phyloP scores from a whole-genome alignment of 2,113 vertebrate species.

The Alaudala cheleensis region DNA sequence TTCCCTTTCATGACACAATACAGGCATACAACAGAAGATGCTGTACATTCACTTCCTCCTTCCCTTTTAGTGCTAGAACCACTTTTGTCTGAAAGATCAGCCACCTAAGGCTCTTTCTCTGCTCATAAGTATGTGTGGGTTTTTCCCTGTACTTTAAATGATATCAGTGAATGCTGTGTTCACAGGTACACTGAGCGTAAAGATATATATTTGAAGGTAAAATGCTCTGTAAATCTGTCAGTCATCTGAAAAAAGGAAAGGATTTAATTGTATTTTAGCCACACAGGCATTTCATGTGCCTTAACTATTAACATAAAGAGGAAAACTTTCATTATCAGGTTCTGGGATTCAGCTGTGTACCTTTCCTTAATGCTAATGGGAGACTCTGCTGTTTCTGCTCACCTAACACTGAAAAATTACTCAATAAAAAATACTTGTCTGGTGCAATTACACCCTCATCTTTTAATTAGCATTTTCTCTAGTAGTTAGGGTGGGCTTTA shows the following conservation, averaged over 20 bases:
- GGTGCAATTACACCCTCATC: slow-evolving; percentile 54
- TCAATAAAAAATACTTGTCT: slow-evolving; percentile 64
- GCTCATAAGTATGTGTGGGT: background rate
- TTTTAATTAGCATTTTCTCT: slow-evolving; percentile 52
- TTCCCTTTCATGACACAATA: slow-evolving; percentile 30
- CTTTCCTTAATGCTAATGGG: background rate
- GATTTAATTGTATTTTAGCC: background rate
- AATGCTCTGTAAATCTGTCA: background rate
- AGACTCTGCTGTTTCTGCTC: background rate
- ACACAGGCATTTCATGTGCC: background rate
- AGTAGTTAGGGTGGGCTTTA: background rate
- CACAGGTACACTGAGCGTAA: background rate
- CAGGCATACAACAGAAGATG: background rate
- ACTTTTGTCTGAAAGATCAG: slow-evolving; percentile 51
- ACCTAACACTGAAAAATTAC: slow-evolving; percentile 65
- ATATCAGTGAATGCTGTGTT: background rate
- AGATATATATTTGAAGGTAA: background rate
- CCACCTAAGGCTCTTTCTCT: slow-evolving; percentile 40
- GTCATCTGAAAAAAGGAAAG: background rate
- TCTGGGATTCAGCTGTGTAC: slow-evolving; percentile 27
- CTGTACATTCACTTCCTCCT: slow-evolving; percentile 6
- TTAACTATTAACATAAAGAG: slow-evolving; percentile 11
- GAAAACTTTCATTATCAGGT: slow-evolving; percentile 24
- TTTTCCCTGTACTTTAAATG: background rate
- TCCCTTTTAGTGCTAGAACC: slow-evolving; percentile 42